phyloP scores from a whole-genome alignment of 2,797 vertebrate genomes.

The Heliangelus exortis region DNA sequence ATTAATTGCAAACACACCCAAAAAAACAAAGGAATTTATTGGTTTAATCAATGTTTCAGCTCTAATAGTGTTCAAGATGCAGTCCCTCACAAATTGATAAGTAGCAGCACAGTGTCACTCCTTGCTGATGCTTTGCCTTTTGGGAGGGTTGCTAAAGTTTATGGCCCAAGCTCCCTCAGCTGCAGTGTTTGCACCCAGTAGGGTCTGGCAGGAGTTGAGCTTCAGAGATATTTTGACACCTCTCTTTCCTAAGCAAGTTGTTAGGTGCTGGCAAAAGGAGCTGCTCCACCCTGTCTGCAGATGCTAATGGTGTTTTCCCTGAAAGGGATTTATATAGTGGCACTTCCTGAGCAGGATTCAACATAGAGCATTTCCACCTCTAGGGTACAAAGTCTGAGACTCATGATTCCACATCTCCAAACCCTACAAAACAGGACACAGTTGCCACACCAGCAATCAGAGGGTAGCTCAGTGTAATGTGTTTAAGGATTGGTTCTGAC shows the following conservation, averaged over 20 bases:
- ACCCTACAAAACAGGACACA: background rate
- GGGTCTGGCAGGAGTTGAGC: background rate
- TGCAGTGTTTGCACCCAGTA: background rate
- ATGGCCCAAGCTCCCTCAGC: background rate
- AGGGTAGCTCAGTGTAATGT: background rate
- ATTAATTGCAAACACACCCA: slow-evolving; percentile 66
- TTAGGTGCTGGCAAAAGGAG: background rate
- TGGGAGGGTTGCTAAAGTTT: background rate
- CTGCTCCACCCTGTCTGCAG: background rate
- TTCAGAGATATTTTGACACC: background rate
- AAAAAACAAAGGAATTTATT: slow-evolving; percentile 56
- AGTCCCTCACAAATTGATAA: slow-evolving; percentile 41
- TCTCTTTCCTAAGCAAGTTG: background rate
- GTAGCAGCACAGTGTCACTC: slow-evolving; percentile 7
- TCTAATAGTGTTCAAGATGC: slow-evolving; percentile 41
- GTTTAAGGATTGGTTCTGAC: background rate
- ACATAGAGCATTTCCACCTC: background rate
- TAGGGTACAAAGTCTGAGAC: background rate
- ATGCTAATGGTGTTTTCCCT: background rate
- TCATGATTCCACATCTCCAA: background rate
- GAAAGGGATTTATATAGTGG: background rate
- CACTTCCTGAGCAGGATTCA: background rate
- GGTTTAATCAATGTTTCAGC: slow-evolving; percentile 60
- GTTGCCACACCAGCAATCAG: background rate
- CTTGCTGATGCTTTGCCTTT: slow-evolving; percentile 29